These are phyloP conservation scores for Ephialtes manifestator DNA, from an alignment of 2,888 invertebrate species.

Conservation along the genomic window DNA sequence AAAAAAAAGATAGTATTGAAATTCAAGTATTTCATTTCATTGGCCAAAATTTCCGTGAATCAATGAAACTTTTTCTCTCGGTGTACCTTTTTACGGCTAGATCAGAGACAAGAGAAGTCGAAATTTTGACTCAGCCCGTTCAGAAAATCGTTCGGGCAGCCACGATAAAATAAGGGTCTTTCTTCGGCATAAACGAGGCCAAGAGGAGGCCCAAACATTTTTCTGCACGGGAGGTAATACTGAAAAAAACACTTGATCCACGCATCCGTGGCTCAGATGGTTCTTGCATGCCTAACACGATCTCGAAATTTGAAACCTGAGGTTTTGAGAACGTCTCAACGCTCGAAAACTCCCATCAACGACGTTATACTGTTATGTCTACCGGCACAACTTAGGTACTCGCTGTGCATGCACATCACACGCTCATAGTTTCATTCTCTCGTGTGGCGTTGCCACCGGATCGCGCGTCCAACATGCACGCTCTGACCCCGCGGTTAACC, in stretches of 20 bases:
- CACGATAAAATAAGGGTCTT: too few species aligned
- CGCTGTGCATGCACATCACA: not conserved
- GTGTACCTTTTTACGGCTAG: too few species aligned
- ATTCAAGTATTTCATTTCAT: too few species aligned
- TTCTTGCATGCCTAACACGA: conserved; percentile 23
- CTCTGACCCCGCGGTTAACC: conserved; percentile 71
- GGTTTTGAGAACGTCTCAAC: conserved; percentile 37
- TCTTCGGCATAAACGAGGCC: too few species aligned
- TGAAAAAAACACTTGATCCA: conserved; percentile 7
- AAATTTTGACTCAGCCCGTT: too few species aligned
- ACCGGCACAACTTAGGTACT: not conserved
- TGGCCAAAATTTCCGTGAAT: too few species aligned
- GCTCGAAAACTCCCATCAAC: conserved; percentile 7
- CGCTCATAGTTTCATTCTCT: not conserved
- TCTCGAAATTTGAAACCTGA: conserved; percentile 18
- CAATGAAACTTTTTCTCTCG: too few species aligned
- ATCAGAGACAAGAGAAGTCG: too few species aligned
- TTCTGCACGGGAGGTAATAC: not conserved
- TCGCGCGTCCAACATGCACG: conserved; percentile 57
- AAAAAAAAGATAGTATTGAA: too few species aligned
- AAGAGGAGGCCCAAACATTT: too few species aligned
- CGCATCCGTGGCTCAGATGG: conserved; percentile 29
- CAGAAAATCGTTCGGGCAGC: too few species aligned
- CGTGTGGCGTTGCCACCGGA: conserved; percentile 43
- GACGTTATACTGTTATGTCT: conserved; percentile 24